Percentiles rank a stretch among this genome's conserved stretches.
These are phyloP conservation scores for Macroramphosus scolopax DNA, from an alignment of 2,797 vertebrate species.

Conservation along the genomic window DNA sequence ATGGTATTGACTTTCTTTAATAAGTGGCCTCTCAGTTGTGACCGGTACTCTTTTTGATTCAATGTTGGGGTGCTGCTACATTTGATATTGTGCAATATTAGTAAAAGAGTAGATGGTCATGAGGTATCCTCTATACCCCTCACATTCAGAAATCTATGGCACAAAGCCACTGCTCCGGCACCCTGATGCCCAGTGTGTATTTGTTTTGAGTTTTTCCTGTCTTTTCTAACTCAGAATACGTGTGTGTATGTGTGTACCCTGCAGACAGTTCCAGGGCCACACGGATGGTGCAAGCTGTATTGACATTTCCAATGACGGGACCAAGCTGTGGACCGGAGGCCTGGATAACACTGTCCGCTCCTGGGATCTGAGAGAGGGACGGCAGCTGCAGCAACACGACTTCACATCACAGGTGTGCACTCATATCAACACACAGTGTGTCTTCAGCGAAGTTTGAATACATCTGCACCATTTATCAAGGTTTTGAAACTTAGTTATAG, in stretches of 20 bases:
- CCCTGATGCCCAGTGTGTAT: constrained; percentile 6
- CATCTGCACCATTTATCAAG: no score
- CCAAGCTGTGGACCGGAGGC: constrained; percentile 97
- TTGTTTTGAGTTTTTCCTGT: neutral
- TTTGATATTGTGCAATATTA: no score
- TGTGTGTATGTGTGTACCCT: constrained; percentile 28
- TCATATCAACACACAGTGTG: neutral
- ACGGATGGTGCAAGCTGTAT: constrained; percentile 98
- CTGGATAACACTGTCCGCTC: constrained; percentile 97
- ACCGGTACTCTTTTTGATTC: no score
- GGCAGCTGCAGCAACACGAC: constrained; percentile 98
- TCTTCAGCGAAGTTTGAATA: no score
- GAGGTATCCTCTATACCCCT: no score
- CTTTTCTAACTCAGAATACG: neutral
- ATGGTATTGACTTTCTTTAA: no score
- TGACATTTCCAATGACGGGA: constrained; percentile 97
- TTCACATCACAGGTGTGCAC: constrained; percentile 94
- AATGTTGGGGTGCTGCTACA: no score
- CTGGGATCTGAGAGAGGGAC: constrained; percentile 96
- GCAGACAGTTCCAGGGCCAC: constrained; percentile 97
- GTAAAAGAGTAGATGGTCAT: no score
- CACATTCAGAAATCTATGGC: no score
- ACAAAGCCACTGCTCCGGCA: neutral
- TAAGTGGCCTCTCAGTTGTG: no score
- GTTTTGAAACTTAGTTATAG: no score